Evolutionary conservation across 2,797 vertebrate genomes (phyloP), one percentile per base, ranked within the genome.

Genomic region (Columba guinea): DNA sequence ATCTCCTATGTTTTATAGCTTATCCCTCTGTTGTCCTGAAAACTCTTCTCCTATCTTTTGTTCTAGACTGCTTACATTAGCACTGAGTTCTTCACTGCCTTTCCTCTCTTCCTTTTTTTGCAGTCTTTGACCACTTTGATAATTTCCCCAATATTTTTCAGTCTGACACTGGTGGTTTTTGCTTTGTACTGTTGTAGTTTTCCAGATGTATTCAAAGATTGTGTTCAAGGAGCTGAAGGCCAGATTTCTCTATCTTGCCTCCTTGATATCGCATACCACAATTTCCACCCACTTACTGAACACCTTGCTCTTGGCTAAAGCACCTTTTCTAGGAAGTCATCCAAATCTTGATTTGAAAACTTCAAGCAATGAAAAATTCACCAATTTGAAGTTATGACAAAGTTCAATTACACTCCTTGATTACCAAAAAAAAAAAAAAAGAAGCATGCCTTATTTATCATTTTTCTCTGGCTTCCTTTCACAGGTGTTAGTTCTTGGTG

Each of bases 321-420:
- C 52, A 70, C 60, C 48, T 88, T 83, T 84, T 84, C 87, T 46
- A 95, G 67, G 91, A 94, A 90, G 46, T 19, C 59, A 94, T 96
- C 79, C 65, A 94, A 94, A 91, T 69, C 51, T 88, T 84, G 80
- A 90, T 94, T 87, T 90, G 77, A 94, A 91, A 93, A 94, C 39
- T 73, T 82, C 17, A 74, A 60, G 52, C 24, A 84, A 82, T 90
- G 67, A 91, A 91, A 92, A 91, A 88, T 70, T 70, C 39, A 83
- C 60, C 26, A 15, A 73, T 90, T 10, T 51, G 28, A 90, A 80
- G 39, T 56, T 79, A 76, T 30, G 60, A 79, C 17, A 80, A 89
- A 70, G 80, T 78, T 88, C 55, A 91, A 15, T 93, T 73, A 39
- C 34, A 27, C 12, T 94, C 56, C 41, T 9, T 87, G 60, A 88